These are phyloP conservation scores for Acrocephalus arundinaceus DNA, from an alignment of 2,113 vertebrate species.

Conservation along the genomic window DNA sequence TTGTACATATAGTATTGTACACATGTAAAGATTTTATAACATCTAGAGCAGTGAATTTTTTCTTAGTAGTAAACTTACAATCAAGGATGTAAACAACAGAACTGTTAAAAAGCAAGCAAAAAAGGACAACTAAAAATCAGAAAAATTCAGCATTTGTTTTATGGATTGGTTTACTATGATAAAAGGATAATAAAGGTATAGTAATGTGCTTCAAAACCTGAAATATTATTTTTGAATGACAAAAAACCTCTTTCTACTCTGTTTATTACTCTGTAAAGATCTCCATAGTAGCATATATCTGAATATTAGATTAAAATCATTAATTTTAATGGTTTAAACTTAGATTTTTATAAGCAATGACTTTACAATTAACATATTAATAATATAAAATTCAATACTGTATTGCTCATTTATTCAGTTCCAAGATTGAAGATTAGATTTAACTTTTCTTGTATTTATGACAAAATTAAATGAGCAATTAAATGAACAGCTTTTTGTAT, in stretches of 20 bases:
- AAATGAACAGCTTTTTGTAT: background rate
- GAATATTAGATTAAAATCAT: background rate
- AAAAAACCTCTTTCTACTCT: background rate
- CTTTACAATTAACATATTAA: background rate
- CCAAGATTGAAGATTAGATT: background rate
- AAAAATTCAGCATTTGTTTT: background rate
- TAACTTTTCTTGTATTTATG: background rate
- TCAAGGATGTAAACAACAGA: background rate
- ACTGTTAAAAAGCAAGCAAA: background rate
- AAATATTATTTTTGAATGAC: background rate
- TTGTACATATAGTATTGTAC: background rate
- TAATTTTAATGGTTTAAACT: slow-evolving; percentile 1
- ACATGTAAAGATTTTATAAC: background rate
- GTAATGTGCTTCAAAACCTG: background rate
- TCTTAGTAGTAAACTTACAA: background rate
- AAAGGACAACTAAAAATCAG: background rate
- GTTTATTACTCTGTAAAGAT: background rate
- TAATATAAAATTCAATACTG: background rate
- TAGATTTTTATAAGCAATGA: background rate
- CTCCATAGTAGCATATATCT: background rate
- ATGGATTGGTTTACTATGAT: background rate
- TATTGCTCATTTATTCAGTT: background rate
- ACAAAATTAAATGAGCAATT: background rate
- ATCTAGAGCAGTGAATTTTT: background rate
- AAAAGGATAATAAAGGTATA: background rate